These are phyloP conservation scores for Chondrilla cf. caribensis DNA, from an alignment of 37 sponge, comb jelly and placozoan species.

Conservation along the genomic window DNA sequence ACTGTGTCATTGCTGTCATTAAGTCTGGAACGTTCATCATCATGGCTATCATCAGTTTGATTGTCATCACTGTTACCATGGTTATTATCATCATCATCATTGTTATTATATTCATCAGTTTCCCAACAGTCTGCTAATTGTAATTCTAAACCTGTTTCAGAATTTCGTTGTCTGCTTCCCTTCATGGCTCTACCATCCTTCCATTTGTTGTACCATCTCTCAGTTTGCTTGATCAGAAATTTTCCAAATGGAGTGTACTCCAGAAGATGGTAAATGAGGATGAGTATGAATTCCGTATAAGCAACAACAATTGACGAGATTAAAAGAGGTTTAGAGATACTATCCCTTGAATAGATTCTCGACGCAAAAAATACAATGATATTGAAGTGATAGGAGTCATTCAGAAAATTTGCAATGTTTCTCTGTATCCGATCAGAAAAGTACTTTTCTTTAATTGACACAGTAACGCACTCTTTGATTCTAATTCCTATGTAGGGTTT, in stretches of 20 bases:
- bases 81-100: too few species aligned
- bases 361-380: background rate
- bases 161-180: background rate
- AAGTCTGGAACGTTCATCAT: too few species aligned
- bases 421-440: background rate
- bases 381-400: conserved; percentile 5
- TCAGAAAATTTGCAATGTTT: background rate
- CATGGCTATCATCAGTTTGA: too few species aligned
- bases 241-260: background rate
- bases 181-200: background rate
- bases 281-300: background rate
- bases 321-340: too few species aligned
- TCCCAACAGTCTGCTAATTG: too few species aligned
- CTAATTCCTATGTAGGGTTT: background rate
- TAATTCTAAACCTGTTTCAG: too few species aligned
- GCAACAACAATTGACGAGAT: background rate
- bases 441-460: background rate
- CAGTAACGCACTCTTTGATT: background rate
- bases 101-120: too few species aligned
- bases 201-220: background rate
- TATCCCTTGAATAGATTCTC: background rate
- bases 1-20: too few species aligned
- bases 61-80: too few species aligned
- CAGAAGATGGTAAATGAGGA: conserved; percentile 4
- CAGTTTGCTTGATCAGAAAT: background rate